Evolutionary conservation across 2,113 vertebrate species (phyloP), one percentile per base, ranked within the genome.

Genomic region (Leuciscus idus): DNA sequence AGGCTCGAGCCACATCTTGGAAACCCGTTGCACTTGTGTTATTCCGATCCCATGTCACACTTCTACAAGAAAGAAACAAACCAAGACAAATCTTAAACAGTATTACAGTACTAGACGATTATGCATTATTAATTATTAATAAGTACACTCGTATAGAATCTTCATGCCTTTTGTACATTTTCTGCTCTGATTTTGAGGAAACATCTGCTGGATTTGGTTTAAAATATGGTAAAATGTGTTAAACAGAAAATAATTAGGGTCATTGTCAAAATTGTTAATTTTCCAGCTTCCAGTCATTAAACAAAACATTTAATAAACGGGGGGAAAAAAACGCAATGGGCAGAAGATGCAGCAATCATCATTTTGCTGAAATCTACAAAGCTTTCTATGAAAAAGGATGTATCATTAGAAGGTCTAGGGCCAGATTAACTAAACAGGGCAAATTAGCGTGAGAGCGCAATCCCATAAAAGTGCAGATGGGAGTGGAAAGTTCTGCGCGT

Each of bases 21-120:
- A 98, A 96, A 66, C 97, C 97, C 11, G 94, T 92, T 21, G 94
- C 95, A 0, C 96, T 96, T 4, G 97, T 97, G 85, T 95, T 96
- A 92, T 98, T 98, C 86, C 96, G 95, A 90, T 98, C 97, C 97
- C 97, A 98, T 2, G 95, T 94, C 87, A 98, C 96, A 84, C 96
- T 98, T 92, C 97, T 98, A 82, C 84, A 83, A 23, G 61, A 81
- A 81, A 33, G 30, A 87, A 87, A 82, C 59, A 80, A 81, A 80
- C 28, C 81, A 80, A 36, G 77, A 36, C 88, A 73, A 83, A 83
- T 50, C 55, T 76, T 59, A 61, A 52, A 52, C 50, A 6, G 50
- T 76, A 26, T 61, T 30, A 50, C 50, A 52, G 74, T 19, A 50
- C 64, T 68, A 68, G 8, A 72, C 33, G 17, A 4, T 0, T 72